Evolutionary conservation across 2,797 vertebrate species (phyloP), one percentile per base, ranked within the genome.

Genomic region (Bradypodion pumilum): DNA sequence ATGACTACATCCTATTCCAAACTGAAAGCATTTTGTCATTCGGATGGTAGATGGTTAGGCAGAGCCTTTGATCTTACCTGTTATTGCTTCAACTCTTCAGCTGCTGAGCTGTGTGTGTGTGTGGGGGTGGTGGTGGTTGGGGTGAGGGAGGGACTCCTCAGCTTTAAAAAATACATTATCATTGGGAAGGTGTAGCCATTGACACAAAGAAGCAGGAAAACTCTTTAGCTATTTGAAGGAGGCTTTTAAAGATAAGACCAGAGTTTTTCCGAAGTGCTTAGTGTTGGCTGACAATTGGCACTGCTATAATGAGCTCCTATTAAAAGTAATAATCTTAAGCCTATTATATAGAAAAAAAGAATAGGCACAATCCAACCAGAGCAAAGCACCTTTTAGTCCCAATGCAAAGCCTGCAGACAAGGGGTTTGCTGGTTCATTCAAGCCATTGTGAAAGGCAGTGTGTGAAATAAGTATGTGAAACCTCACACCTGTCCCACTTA

Each of bases 1-100:
- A 95, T 94, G 94, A 94, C 93, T 94, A 92, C 94, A 93, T 95
- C 94, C 93, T 94, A 93, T 95, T 92, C 1, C 87, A 93, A 94
- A 90, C 92, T 91, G 85, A 91, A 90, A 93, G 92, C 93, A 93
- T 94, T 95, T 96, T 95, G 94, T 95, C 94, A 91, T 92, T 90
- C 90, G 94, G 95, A 94, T 92, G 89, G 3, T 74, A 75, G 89
- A 94, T n/a, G 91, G 90, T 92, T 91, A 93, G 86, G 87, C 83
- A 78, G 93, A 85, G 78, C 91, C 93, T 97, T 97, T 96, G 96
- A 97, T 97, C 95, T 93, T 84, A 92, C 88, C 89, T 94, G 94
- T 86, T 93, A 93, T 80, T 92, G 92, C 91, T 88, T 83, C 88
- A 75, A 21, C 66, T 90, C 90, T 87, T 89, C 60, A 60, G 85